A percentile compares a stretch with the other conserved stretches of the same genome.
phyloP scores from a whole-genome alignment of 23 tunicate species.

The Trididemnum nubilum region DNA sequence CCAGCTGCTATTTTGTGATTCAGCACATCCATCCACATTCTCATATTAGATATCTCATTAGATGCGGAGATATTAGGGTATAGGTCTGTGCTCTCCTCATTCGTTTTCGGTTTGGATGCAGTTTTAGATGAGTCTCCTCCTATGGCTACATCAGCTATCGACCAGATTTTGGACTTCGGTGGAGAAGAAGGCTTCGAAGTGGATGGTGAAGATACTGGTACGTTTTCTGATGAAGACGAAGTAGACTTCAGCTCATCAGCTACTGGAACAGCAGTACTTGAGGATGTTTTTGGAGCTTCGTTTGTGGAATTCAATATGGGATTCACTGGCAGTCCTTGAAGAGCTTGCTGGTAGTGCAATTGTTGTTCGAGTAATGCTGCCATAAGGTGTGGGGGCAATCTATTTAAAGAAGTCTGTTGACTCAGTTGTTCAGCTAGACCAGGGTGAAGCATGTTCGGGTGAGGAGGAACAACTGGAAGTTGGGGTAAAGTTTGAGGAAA shows the following conservation, averaged over 20 bases:
- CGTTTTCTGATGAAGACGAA: slow-evolving; percentile 17
- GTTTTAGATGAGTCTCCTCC: slow-evolving; percentile 52
- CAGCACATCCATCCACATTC: slow-evolving; percentile 63
- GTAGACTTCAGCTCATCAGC: background rate
- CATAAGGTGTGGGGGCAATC: slow-evolving; percentile 69
- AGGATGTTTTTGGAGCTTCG: slow-evolving; percentile 19
- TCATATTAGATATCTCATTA: slow-evolving; percentile 31
- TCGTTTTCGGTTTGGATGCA: background rate
- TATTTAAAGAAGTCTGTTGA: slow-evolving; percentile 58
- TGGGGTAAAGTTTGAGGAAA: slow-evolving; percentile 29
- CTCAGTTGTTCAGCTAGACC: slow-evolving; percentile 35
- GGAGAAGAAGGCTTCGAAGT: slow-evolving; percentile 53
- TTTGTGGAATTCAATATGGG: slow-evolving; percentile 7
- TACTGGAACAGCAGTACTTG: slow-evolving; percentile 24
- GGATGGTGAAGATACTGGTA: slow-evolving; percentile 30
- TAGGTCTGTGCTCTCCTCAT: background rate
- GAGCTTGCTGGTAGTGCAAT: slow-evolving; percentile 67
- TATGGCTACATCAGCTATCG: slow-evolving; percentile 87
- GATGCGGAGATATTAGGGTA: slow-evolving; percentile 1
- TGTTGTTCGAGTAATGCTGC: slow-evolving; percentile 72
- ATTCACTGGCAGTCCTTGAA: slow-evolving; percentile 44
- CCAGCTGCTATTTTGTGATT: slow-evolving; percentile 35
- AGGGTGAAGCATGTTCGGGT: slow-evolving; percentile 41
- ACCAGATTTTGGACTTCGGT: slow-evolving; percentile 89
- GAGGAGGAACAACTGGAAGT: slow-evolving; percentile 21